Conservation (phyloP, 1,140 invertebrate genomes). For the Sminthurides bifidus region DNA sequence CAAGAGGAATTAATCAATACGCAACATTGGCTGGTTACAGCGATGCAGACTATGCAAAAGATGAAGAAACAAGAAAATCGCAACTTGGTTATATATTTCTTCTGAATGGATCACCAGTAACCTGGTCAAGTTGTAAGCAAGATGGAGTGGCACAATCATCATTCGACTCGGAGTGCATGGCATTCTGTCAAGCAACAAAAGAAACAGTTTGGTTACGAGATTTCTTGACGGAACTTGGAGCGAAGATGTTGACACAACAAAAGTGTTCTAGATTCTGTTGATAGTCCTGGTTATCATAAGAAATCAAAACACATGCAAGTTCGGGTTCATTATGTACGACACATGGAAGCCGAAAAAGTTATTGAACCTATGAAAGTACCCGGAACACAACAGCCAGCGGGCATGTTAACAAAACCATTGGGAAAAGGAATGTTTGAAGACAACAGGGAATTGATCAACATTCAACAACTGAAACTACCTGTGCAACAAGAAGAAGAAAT, state of each 20-base stretch:
- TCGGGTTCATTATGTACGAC: slow-evolving; percentile 33
- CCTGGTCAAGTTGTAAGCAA: slow-evolving; percentile 43
- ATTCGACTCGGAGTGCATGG: slow-evolving; percentile 40
- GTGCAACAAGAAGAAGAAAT: too few relatives aligned
- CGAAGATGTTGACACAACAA: slow-evolving; percentile 27
- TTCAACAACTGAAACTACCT: too few relatives aligned
- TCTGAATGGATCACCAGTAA: slow-evolving; percentile 36
- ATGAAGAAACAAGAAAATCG: slow-evolving; percentile 17
- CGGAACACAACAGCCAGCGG: neutral
- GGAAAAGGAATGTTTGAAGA: neutral
- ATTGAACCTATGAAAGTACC: neutral
- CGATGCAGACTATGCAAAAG: slow-evolving; percentile 24
- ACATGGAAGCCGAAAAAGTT: slow-evolving; percentile 10
- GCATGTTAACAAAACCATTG: neutral
- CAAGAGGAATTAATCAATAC: too few relatives aligned
- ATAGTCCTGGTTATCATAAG: slow-evolving; percentile 28
- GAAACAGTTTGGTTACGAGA: slow-evolving; percentile 32
- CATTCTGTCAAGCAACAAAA: slow-evolving; percentile 35
- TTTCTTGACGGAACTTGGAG: neutral
- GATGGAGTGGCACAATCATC: slow-evolving; percentile 39
- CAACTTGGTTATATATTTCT: slow-evolving; percentile 35
- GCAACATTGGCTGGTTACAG: slow-evolving; percentile 6
- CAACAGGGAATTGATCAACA: too few relatives aligned
- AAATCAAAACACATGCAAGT: slow-evolving; percentile 34
- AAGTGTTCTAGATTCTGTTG: slow-evolving; percentile 25